Evolutionary conservation across 2,113 vertebrate species (phyloP).

Genomic region (Varanus salvator): DNA sequence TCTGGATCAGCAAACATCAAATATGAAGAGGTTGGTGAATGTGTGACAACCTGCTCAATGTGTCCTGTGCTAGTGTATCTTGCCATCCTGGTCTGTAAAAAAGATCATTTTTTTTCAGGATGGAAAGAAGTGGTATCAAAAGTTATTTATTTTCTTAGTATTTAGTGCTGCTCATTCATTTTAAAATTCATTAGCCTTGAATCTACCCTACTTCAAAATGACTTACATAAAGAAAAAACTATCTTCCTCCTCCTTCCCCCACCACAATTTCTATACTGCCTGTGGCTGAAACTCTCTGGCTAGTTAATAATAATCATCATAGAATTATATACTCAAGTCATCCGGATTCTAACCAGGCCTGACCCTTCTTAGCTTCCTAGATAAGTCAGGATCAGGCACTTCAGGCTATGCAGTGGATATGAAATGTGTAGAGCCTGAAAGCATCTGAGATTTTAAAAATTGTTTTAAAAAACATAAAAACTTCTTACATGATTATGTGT

Average conservation of each 20-base stretch:
- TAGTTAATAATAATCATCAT: no score
- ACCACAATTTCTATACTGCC: no score
- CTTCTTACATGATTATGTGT: conserved; percentile 21
- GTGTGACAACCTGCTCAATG: conserved; percentile 56
- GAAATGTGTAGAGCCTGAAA: conserved; percentile 30
- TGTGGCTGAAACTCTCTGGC: no score
- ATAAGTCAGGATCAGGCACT: no score
- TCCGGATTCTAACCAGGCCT: no score
- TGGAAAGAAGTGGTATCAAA: conserved; percentile 42
- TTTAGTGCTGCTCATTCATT: conserved; percentile 29
- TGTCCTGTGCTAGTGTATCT: conserved; percentile 49
- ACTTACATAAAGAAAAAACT: conserved; percentile 1
- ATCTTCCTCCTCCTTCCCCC: no score
- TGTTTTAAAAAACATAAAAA: conserved; percentile 2
- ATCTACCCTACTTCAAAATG: background rate
- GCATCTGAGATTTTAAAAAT: background rate
- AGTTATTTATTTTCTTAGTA: conserved; percentile 40
- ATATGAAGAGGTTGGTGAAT: conserved; percentile 62
- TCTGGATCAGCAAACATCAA: conserved; percentile 63
- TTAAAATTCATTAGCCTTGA: conserved; percentile 18
- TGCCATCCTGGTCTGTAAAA: conserved; percentile 53
- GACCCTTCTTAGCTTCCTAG: no score
- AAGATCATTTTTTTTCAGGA: conserved; percentile 33
- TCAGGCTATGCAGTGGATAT: background rate
- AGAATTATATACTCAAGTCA: no score